Evolutionary conservation across 2,113 vertebrate species (phyloP).

Genomic region (Circaetus cinerascens): DNA sequence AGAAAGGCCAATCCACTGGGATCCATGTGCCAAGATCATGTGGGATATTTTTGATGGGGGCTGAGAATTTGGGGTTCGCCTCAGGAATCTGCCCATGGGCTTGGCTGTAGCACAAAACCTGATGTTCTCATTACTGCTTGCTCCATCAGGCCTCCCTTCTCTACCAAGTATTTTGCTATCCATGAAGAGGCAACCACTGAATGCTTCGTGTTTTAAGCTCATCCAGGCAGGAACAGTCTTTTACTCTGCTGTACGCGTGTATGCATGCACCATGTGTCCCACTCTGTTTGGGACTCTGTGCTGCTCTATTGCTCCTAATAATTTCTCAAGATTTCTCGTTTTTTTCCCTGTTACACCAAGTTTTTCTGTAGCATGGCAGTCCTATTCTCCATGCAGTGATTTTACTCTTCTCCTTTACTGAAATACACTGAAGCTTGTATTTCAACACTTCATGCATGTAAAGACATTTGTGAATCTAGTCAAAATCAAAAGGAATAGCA

Average conservation of each 20-base stretch:
- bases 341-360: neutral
- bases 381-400: neutral
- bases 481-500: neutral
- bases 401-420: neutral
- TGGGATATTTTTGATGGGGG: neutral
- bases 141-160: neutral
- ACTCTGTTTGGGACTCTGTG: neutral
- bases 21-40: neutral
- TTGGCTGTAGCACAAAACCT: neutral
- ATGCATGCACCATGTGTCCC: neutral
- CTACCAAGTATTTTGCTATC: neutral
- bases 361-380: neutral
- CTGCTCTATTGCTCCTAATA: neutral
- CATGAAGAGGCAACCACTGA: neutral
- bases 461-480: neutral
- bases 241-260: fast-evolving
- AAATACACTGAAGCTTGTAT: neutral
- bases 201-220: neutral
- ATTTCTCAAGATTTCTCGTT: neutral
- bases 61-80: neutral
- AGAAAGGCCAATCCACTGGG: neutral
- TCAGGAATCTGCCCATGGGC: neutral
- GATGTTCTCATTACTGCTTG: neutral
- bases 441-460: neutral
- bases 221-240: neutral